A percentile compares a stretch with the other conserved stretches of the same genome.
Conservation (phyloP, 2,888 invertebrate species). For the Danaus chrysippus region DNA sequence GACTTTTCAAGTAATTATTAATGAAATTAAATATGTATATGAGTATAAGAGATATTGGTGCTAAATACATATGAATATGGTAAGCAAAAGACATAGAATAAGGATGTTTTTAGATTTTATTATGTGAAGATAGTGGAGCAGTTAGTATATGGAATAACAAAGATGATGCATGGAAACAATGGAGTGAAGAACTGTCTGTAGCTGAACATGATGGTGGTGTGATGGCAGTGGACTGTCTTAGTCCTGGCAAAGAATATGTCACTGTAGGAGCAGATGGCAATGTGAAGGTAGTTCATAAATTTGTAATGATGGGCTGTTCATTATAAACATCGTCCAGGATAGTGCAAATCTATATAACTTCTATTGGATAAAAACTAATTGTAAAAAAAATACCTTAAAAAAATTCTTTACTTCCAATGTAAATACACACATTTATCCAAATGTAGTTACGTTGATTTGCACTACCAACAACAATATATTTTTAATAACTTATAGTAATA, state of each 20-base stretch:
- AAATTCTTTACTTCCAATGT: no score
- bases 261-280: slow-evolving; percentile 70
- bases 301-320: background rate
- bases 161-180: slow-evolving; percentile 55
- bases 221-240: slow-evolving; percentile 57
- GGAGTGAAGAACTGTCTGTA: slow-evolving; percentile 56
- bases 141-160: slow-evolving; percentile 59
- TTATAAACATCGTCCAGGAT: no score
- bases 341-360: no score
- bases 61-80: no score
- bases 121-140: slow-evolving; percentile 70
- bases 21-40: no score
- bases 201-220: slow-evolving; percentile 67
- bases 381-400: no score
- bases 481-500: no score
- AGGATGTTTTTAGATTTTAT: slow-evolving; percentile 52
- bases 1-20: background rate
- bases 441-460: no score
- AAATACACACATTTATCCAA: no score
- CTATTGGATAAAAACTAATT: no score
- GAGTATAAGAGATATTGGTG: no score
- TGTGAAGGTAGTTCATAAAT: slow-evolving; percentile 52
- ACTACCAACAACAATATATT: no score
- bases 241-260: slow-evolving; percentile 55
- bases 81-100: background rate